Percentiles rank a stretch among this genome's conserved stretches.
These are phyloP conservation scores for Nephrotoma appendiculata DNA, from an alignment of 2,888 invertebrate genomes.

Conservation along the genomic window DNA sequence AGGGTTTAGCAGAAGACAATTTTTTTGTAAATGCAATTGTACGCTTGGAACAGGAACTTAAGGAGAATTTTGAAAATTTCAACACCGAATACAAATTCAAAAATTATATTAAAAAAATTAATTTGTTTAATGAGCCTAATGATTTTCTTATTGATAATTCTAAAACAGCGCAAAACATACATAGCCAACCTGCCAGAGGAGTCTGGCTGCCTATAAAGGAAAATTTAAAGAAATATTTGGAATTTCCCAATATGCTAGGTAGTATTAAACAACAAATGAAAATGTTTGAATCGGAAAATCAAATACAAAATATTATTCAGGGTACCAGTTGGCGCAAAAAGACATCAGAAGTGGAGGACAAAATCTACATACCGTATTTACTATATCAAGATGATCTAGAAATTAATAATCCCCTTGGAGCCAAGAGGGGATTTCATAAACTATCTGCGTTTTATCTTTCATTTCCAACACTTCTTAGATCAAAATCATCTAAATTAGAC, in stretches of 20 bases:
- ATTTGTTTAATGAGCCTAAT: neutral
- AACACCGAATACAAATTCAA: constrained; percentile 6
- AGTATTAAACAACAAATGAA: neutral
- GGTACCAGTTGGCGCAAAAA: neutral
- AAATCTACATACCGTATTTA: neutral
- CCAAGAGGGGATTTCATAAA: neutral
- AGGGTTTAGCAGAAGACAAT: neutral
- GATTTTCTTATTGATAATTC: constrained; percentile 1
- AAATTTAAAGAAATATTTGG: constrained; percentile 5
- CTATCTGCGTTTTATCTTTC: neutral
- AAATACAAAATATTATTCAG: neutral
- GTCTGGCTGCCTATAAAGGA: neutral
- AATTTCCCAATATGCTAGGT: neutral
- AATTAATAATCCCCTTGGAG: neutral
- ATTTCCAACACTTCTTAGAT: neutral
- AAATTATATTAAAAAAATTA: neutral
- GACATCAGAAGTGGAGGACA: neutral
- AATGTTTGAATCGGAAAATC: neutral
- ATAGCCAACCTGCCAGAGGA: neutral
- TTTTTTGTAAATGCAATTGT: neutral
- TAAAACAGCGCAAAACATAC: neutral
- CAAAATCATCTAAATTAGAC: neutral
- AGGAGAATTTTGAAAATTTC: neutral
- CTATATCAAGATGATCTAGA: neutral
- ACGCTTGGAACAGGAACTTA: neutral